phyloP scores from a whole-genome alignment of 2,888 invertebrate genomes.

The Rhagium mordax region DNA sequence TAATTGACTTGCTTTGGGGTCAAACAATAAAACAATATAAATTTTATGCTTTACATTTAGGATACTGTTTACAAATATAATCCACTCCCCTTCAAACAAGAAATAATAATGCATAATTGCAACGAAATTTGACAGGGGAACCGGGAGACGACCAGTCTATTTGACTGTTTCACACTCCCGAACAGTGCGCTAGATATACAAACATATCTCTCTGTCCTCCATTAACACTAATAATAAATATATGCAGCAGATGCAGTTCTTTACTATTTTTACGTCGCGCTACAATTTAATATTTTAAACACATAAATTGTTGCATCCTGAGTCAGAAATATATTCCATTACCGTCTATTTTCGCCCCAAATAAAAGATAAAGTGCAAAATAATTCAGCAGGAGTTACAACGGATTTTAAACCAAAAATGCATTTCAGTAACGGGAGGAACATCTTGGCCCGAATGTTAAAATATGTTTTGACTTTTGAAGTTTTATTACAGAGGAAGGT shows the following conservation, averaged over 20 bases:
- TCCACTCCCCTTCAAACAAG: not conserved
- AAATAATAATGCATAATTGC: not conserved
- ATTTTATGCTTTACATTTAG: no score
- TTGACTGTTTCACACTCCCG: not conserved
- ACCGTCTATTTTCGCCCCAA: not conserved
- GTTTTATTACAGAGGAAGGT: no score
- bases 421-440: no score
- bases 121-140: not conserved
- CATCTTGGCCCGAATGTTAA: no score
- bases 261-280: conserved; percentile 44
- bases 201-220: conserved; percentile 24
- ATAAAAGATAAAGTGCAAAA: not conserved
- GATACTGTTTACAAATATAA: no score
- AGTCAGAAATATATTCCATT: not conserved
- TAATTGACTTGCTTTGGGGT: no score
- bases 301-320: conserved; percentile 39
- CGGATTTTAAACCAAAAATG: not conserved
- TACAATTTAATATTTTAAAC: conserved; percentile 36
- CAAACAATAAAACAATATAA: no score
- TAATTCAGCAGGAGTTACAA: not conserved
- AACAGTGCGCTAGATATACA: conserved; percentile 16
- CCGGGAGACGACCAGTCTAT: not conserved
- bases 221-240: conserved; percentile 45
- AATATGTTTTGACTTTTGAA: no score
- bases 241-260: conserved; percentile 47